These are phyloP conservation scores for Psilanteris sp. DNA, from an alignment of 1,140 invertebrate genomes.

Conservation along the genomic window DNA sequence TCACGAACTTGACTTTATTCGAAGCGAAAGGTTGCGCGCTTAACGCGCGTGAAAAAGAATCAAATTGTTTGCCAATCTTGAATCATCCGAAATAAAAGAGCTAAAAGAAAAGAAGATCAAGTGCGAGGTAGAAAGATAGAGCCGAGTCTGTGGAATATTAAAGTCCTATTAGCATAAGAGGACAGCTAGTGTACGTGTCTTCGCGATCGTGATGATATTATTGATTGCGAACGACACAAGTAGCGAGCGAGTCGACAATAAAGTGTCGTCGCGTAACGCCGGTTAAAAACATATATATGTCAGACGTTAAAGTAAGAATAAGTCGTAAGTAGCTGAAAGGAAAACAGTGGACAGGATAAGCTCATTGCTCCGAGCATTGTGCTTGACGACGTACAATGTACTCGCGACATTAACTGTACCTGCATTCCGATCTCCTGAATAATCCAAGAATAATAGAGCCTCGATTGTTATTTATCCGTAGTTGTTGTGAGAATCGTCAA, in stretches of 20 bases:
- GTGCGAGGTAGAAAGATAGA: constrained; percentile 56
- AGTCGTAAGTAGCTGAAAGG: constrained; percentile 60
- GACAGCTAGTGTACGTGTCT: constrained; percentile 72
- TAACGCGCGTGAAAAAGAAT: constrained; percentile 8
- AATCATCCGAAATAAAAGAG: constrained; percentile 41
- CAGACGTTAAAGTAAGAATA: constrained; percentile 64
- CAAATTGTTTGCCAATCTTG: constrained; percentile 47
- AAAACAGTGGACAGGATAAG: constrained; percentile 66
- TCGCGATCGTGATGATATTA: constrained; percentile 76
- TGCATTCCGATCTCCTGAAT: constrained; percentile 75
- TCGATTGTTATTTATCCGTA: constrained; percentile 63
- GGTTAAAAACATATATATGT: constrained; percentile 59
- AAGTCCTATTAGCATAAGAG: constrained; percentile 75
- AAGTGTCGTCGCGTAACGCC: constrained; percentile 64
- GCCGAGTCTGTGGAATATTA: constrained; percentile 73
- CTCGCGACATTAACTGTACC: constrained; percentile 71
- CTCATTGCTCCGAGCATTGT: constrained; percentile 69
- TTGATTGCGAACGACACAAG: constrained; percentile 70
- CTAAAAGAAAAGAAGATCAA: constrained; percentile 54
- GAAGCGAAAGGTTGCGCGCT: constrained; percentile 8
- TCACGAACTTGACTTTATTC: constrained; percentile 17
- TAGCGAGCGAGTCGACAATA: constrained; percentile 65
- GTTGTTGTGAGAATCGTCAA: constrained; percentile 49
- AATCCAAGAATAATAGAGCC: constrained; percentile 66
- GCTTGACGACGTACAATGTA: constrained; percentile 57